These are phyloP conservation scores for Hirundichthys speculiger DNA, from an alignment of 2,113 vertebrate genomes.

Conservation along the genomic window DNA sequence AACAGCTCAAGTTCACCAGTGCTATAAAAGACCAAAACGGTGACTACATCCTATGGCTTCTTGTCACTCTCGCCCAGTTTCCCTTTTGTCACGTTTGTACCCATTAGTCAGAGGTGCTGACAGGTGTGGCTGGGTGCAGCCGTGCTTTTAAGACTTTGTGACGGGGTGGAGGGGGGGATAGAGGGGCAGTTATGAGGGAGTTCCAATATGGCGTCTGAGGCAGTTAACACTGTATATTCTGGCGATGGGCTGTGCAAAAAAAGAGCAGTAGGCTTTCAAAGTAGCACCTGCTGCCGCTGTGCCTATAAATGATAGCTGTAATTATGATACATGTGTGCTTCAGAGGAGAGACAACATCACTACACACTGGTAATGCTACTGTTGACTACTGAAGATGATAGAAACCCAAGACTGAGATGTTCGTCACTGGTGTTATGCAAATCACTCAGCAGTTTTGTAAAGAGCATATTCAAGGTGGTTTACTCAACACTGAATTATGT, in stretches of 20 bases:
- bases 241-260: constrained; percentile 26
- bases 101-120: constrained; percentile 8
- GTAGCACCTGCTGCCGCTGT: constrained; percentile 26
- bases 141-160: constrained; percentile 58
- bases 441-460: background rate
- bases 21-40: background rate
- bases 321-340: constrained; percentile 18
- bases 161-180: background rate
- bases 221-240: constrained; percentile 55
- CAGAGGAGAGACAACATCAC: background rate
- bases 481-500: too few relatives aligned
- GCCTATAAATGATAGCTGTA: constrained; percentile 11
- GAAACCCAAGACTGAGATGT: constrained; percentile 15
- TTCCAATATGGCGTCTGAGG: background rate
- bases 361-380: background rate
- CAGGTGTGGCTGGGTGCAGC: constrained; percentile 6
- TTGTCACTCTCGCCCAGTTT: background rate
- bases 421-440: background rate
- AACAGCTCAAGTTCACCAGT: too few relatives aligned
- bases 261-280: constrained; percentile 8
- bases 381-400: background rate
- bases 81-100: constrained; percentile 34
- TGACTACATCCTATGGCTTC: constrained; percentile 21
- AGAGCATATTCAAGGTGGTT: background rate
- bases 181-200: background rate